Conservation (phyloP, 2,797 vertebrate genomes). For the Arrhamphus sclerolepis region DNA sequence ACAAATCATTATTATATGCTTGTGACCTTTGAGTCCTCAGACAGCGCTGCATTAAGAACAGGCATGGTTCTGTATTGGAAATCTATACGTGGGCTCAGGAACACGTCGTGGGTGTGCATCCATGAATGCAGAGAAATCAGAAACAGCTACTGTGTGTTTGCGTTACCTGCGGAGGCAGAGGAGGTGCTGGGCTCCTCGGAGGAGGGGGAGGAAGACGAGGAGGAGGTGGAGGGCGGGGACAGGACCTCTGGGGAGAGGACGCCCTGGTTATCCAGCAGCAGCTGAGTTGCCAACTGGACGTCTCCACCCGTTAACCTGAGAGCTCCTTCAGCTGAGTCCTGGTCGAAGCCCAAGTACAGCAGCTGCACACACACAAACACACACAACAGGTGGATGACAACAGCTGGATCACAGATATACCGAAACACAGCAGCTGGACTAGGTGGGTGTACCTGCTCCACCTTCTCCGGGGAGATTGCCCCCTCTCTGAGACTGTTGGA, state of each 20-base stretch:
- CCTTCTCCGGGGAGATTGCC: conserved; percentile 31
- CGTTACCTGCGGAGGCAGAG: conserved; percentile 63
- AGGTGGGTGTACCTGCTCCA: conserved; percentile 65
- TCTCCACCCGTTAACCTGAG: conserved; percentile 85
- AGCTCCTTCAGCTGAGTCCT: conserved; percentile 73
- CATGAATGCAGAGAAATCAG: too few relatives aligned
- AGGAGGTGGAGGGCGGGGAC: conserved; percentile 30
- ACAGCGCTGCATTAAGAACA: too few relatives aligned
- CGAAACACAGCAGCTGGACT: not conserved
- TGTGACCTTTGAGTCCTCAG: too few relatives aligned
- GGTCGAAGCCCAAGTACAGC: conserved; percentile 87
- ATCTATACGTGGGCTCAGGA: too few relatives aligned
- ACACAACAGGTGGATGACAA: not conserved
- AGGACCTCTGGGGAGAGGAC: conserved; percentile 78
- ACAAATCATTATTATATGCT: too few relatives aligned
- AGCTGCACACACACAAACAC: conserved; percentile 73
- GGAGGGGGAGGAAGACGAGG: conserved; percentile 47
- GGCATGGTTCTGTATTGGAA: too few relatives aligned
- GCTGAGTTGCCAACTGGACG: conserved; percentile 85
- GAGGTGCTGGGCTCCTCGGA: conserved; percentile 77
- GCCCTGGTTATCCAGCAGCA: conserved; percentile 86
- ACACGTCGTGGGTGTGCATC: too few relatives aligned
- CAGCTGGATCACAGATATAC: not conserved
- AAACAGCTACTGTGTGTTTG: not conserved
- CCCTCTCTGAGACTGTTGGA: conserved; percentile 45